Evolutionary conservation across 2,797 vertebrate species (phyloP).

Genomic region (Myotis vivesi): DNA sequence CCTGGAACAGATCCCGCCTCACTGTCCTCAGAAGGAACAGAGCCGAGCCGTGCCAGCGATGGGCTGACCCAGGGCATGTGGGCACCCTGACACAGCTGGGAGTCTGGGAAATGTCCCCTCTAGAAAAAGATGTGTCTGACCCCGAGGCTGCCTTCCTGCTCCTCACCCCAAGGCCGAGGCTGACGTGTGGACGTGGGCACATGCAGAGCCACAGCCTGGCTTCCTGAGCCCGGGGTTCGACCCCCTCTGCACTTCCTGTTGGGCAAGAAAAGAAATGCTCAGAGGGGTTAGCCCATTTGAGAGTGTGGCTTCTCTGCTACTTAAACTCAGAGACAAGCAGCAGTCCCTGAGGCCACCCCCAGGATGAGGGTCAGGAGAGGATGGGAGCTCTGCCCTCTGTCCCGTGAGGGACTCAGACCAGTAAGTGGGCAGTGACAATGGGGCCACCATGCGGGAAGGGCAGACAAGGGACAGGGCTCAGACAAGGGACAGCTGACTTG

Average conservation of each 20-base stretch:
- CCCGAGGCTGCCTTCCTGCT: accelerated
- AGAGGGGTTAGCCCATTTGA: not conserved
- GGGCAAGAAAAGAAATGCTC: not conserved
- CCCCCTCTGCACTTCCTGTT: not conserved
- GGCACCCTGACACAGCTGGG: no score
- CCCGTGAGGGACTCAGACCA: not conserved
- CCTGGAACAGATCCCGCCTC: no score
- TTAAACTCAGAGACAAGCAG: not conserved
- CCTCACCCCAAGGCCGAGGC: not conserved
- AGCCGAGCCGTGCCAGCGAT: not conserved
- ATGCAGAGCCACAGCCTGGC: not conserved
- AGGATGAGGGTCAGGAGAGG: not conserved
- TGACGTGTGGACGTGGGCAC: accelerated
- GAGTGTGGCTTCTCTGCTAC: not conserved
- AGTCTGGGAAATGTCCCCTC: not conserved
- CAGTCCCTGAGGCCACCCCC: not conserved
- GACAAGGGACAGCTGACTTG: not conserved
- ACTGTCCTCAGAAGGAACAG: no score
- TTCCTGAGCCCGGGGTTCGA: accelerated
- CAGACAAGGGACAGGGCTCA: not conserved
- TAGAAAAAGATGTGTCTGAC: not conserved
- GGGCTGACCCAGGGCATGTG: not conserved
- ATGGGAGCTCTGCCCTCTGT: not conserved
- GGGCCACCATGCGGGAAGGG: accelerated
- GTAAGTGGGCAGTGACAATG: accelerated